Conservation (phyloP, 1,140 invertebrate species). For the Triops longicaudatus region DNA sequence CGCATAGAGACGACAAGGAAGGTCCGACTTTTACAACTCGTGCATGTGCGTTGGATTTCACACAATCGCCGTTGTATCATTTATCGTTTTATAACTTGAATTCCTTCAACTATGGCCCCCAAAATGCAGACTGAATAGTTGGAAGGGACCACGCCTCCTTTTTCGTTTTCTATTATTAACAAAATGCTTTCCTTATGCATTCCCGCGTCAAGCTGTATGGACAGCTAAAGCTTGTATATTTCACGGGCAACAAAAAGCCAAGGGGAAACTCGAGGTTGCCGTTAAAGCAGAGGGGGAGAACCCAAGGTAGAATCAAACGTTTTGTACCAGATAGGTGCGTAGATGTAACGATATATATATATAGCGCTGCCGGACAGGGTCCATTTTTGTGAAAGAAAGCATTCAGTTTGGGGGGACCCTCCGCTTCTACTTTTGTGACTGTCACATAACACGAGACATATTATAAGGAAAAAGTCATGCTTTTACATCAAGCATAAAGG, state of each 20-base stretch:
- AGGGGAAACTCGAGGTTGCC: not conserved
- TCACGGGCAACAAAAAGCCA: not conserved
- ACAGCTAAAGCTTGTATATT: not conserved
- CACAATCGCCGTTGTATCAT: not conserved
- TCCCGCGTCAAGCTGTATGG: constrained; percentile 5
- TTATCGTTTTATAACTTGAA: constrained; percentile 1
- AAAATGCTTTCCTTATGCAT: constrained; percentile 8
- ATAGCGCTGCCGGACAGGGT: not conserved
- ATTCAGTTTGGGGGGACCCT: not conserved
- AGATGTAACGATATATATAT: not conserved
- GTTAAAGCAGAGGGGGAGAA: not conserved
- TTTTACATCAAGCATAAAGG: constrained; percentile 2
- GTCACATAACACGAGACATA: constrained; percentile 4
- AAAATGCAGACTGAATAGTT: not conserved
- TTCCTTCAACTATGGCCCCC: not conserved
- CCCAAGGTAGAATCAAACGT: not conserved
- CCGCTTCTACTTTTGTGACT: not conserved
- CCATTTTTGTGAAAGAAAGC: not conserved
- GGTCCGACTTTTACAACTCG: not conserved
- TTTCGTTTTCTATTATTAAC: constrained; percentile 11
- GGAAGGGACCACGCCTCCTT: not conserved
- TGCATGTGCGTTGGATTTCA: not conserved
- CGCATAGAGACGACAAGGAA: not conserved
- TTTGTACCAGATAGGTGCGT: not conserved
- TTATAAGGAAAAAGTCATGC: constrained; percentile 1